Conservation (phyloP, 2,113 vertebrate genomes). For the Numida meleagris region DNA sequence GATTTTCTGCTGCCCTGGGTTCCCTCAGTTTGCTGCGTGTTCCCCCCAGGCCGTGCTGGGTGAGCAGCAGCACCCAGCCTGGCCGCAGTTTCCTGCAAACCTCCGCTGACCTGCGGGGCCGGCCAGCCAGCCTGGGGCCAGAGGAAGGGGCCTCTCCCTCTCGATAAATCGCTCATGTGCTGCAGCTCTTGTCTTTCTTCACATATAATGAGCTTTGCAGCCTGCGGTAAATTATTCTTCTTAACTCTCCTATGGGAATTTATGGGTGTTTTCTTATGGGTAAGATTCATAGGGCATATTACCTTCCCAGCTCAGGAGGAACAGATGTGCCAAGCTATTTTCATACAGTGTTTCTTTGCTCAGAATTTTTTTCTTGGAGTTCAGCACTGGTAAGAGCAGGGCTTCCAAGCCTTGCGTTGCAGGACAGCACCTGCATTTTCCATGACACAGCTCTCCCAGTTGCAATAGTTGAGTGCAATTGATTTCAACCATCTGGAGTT, state of each 20-base stretch:
- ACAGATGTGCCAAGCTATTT: not conserved
- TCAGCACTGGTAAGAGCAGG: not conserved
- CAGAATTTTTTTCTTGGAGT: not conserved
- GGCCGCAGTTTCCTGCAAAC: conserved; percentile 49
- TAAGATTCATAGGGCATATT: not conserved
- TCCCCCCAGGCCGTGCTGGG: not conserved
- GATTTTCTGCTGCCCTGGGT: not conserved
- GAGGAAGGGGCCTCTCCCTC: not conserved
- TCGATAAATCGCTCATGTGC: not conserved
- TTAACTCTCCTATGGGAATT: not conserved
- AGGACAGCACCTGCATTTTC: not conserved
- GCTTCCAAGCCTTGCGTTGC: not conserved
- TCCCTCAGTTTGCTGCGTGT: not conserved
- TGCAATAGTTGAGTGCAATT: not conserved
- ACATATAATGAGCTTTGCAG: not conserved
- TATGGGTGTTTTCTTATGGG: not conserved
- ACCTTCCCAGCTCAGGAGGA: not conserved
- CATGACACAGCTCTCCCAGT: conserved; percentile 3
- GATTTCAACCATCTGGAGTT: conserved; percentile 39
- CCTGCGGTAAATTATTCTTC: not conserved
- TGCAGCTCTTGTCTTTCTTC: not conserved
- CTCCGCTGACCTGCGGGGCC: conserved; percentile 7
- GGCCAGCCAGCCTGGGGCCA: not conserved
- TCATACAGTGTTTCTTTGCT: not conserved
- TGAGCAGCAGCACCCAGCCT: not conserved